Evolutionary conservation across 2,113 vertebrate species (phyloP), one percentile per base, ranked within the genome.

Genomic region (Thomomys bottae): DNA sequence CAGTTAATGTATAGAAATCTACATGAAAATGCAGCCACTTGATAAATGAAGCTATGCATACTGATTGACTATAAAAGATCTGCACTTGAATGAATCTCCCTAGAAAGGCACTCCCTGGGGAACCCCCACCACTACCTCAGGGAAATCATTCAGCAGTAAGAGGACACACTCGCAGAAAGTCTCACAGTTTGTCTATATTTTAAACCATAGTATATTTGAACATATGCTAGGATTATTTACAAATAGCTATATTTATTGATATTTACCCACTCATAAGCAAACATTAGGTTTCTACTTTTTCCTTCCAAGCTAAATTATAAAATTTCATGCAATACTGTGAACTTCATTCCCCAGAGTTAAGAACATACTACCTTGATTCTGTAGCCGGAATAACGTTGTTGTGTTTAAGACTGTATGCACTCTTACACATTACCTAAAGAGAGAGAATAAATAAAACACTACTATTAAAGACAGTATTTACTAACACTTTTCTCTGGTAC

Each of bases 231-330:
- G 9, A 2, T 90, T 77, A 77, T 59, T 84, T 18, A 79, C 17
- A 84, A 63, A 88, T 88, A 26, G 40, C 26, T 72, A 28, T 3
- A 66, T 36, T 86, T 59, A 89, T 63, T 42, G 34, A 70, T 72
- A 32, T 30, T 90, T 81, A 71, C 11, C 17, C 5, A 84, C 32
- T 34, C 61, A 73, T 64, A 42, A 85, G 68, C 6, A 78, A 54
- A 15, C 72, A 78, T 49, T 87, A 12, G 40, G 15, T 23, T 83
- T 90, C 86, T 30, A 34, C 23, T 42, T 77, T 92, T 85, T 82
- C 32, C 30, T 36, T 77, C 42, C 21, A 67, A 75, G 4, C 75
- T 77, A 54, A 77, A 54, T 54, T 76, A 67, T 57, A 81, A 76
- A 82, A 10, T 81, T 92, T 8, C 32, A 34, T 49, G 8, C 67